Percentiles rank a stretch among this genome's conserved stretches.
phyloP scores from a whole-genome alignment of 2,888 invertebrate species.

The Oscheius sp. region DNA sequence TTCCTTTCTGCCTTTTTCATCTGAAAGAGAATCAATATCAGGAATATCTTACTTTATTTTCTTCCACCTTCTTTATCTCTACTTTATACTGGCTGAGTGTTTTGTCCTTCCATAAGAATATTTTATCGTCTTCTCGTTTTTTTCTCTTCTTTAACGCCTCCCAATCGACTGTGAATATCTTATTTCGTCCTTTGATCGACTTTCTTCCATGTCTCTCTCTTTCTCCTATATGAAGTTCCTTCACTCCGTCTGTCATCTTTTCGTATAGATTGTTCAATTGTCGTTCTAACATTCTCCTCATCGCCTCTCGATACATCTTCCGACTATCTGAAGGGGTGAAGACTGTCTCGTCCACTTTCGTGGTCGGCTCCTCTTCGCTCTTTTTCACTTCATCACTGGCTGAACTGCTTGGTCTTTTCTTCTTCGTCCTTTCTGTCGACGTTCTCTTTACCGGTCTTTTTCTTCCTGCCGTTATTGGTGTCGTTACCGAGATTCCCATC shows the following conservation, averaged over 20 bases:
- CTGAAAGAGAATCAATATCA: slow-evolving; percentile 1
- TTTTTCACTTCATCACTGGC: background rate
- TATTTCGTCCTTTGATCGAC: background rate
- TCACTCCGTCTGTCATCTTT: background rate
- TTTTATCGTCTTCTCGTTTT: slow-evolving; percentile 4
- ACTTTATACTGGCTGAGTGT: background rate
- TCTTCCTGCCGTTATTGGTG: slow-evolving; percentile 6
- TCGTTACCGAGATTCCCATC: slow-evolving; percentile 10
- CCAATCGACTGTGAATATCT: slow-evolving; percentile 16
- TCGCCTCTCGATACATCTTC: slow-evolving; percentile 16
- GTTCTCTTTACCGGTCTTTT: slow-evolving; percentile 4
- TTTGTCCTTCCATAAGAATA: background rate
- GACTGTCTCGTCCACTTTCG: background rate
- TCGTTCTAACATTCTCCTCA: slow-evolving; percentile 9
- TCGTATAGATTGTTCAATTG: slow-evolving; percentile 5
- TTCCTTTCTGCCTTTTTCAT: slow-evolving; percentile 2
- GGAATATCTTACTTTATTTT: too few relatives aligned
- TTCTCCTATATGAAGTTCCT: slow-evolving; percentile 20
- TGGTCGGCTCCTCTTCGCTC: slow-evolving; percentile 15
- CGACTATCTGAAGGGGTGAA: background rate
- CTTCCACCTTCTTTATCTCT: background rate
- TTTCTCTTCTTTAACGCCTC: slow-evolving; percentile 11
- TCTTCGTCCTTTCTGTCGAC: background rate
- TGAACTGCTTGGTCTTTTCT: background rate
- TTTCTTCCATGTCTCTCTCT: slow-evolving; percentile 20